phyloP scores from a whole-genome alignment of 2,113 vertebrate genomes.

The Calypte anna region DNA sequence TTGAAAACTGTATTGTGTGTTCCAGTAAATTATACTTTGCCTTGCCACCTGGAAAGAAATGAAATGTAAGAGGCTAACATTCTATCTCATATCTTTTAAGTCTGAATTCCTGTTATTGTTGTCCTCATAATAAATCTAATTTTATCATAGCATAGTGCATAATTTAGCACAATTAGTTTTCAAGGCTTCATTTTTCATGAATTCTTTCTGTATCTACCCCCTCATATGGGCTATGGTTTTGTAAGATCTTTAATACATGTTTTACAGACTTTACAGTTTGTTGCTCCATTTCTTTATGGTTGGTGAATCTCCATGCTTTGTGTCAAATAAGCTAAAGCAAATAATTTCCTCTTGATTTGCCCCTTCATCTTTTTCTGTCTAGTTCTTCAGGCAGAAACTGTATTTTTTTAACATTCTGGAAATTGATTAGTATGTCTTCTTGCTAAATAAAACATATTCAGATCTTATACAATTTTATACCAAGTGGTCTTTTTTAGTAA shows the following conservation, averaged over 20 bases:
- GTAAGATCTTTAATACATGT: neutral
- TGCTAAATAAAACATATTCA: neutral
- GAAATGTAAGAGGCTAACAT: neutral
- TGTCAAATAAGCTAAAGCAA: neutral
- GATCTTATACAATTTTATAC: neutral
- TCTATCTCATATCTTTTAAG: neutral
- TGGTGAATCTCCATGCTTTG: neutral
- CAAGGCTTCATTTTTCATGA: neutral
- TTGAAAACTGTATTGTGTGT: neutral
- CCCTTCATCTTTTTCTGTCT: neutral
- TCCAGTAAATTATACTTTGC: neutral
- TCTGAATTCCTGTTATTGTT: neutral
- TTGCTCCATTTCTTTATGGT: neutral
- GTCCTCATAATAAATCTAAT: neutral
- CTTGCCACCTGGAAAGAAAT: neutral
- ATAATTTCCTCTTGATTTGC: neutral
- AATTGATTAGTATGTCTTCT: neutral
- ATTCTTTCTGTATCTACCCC: neutral
- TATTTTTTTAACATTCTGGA: neutral
- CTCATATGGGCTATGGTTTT: neutral
- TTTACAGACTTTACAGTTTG: neutral
- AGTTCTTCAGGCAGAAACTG: neutral
- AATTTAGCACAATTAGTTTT: neutral
- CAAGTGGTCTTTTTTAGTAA: neutral
- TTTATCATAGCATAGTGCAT: neutral